Evolutionary conservation across 2,888 invertebrate genomes (phyloP), one percentile per base, ranked within the genome.

Genomic region (Argyra leucocephala): DNA sequence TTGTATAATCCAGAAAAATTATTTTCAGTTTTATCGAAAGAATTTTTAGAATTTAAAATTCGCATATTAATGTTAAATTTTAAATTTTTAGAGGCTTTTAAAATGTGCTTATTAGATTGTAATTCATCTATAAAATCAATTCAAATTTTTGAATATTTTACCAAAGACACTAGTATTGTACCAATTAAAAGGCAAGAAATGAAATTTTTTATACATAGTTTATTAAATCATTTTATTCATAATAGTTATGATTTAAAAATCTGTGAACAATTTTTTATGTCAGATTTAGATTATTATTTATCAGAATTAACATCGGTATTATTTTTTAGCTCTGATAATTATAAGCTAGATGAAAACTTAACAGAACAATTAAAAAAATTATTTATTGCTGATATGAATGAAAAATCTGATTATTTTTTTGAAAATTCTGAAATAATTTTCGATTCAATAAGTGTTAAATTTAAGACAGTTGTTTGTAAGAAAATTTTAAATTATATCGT

Each of bases 101-200:
- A 73, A 62, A 71, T 78, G 26, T 79, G 79, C 66, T 72, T 80
- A 67, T 73, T 72, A 7, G 75, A 74, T 67, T 76, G 77, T 63
- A 72, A 72, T 62, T 76, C 65, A 57, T 71, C 75, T 57, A 72
- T 74, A 63, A 76, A 76, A 63, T 73, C 78, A 4, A 72, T 79
- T 0, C 78, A 78, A 73, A 72, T 80, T 12, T 80, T 80, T 67
- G 80, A 80, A 72, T 79, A 78, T 71, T 80, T 80, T 66, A 79
- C 79, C 70, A 80, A 79, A 73, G 80, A 80, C 65, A 76, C 79
- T 22, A 78, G 78, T 65, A 78, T 78, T 65, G 79, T 80, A 65
- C 80, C 80, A 18, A 73, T 79, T 72, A 73, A 76, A 65, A 73
- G 78, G 5, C 74, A 77, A 63, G 79, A 80, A 68, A 73, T 80